Conservation (phyloP, 2,888 invertebrate genomes). For the Agrotis ipsilon region DNA sequence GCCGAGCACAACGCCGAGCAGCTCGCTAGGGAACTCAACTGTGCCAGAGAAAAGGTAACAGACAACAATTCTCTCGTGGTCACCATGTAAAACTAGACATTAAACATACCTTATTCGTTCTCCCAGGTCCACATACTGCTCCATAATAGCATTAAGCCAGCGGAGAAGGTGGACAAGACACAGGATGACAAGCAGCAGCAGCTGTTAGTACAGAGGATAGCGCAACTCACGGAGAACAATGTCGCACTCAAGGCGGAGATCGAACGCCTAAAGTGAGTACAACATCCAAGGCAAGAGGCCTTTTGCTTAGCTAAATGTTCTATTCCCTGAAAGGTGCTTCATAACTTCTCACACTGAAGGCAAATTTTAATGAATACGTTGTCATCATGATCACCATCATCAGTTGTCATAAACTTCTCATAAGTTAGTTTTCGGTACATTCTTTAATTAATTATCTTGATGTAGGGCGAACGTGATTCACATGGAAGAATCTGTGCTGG, state of each 20-base stretch:
- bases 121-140: slow-evolving; percentile 82
- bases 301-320: neutral
- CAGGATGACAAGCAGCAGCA: slow-evolving; percentile 88
- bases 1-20: slow-evolving; percentile 93
- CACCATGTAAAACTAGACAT: neutral
- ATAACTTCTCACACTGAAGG: neutral
- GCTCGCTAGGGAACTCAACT: slow-evolving; percentile 92
- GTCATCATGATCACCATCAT: no score
- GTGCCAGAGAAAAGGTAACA: slow-evolving; percentile 91
- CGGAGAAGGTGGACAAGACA: slow-evolving; percentile 80
- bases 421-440: neutral
- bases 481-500: slow-evolving; percentile 91
- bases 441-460: neutral
- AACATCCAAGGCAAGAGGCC: neutral
- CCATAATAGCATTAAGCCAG: slow-evolving; percentile 78
- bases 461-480: slow-evolving; percentile 87
- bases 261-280: slow-evolving; percentile 84
- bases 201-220: slow-evolving; percentile 84
- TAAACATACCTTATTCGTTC: neutral
- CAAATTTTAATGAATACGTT: neutral
- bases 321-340: no score
- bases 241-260: slow-evolving; percentile 84
- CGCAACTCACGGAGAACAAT: slow-evolving; percentile 89
- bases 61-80: no score
- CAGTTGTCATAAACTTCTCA: neutral